Conservation (phyloP, 2,797 vertebrate species). For the Tapirus indicus region DNA sequence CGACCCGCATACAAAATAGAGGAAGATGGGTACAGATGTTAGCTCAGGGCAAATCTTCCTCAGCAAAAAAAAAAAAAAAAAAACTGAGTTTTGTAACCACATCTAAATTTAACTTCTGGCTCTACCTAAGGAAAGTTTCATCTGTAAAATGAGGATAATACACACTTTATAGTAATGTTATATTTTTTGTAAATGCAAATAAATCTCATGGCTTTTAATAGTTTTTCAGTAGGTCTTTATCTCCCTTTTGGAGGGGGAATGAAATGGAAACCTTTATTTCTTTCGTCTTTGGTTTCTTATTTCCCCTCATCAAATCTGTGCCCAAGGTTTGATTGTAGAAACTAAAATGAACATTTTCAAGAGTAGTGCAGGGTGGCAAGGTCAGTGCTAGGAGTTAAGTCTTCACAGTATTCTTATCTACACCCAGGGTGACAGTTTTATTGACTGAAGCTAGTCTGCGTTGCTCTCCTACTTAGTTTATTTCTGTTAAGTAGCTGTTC, state of each 20-base stretch:
- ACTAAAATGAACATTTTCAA: slow-evolving; percentile 26
- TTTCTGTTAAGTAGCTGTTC: slow-evolving; percentile 11
- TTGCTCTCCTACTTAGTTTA: not conserved
- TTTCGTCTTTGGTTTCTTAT: not conserved
- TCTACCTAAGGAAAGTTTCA: not conserved
- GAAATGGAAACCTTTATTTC: not conserved
- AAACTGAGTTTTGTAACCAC: not conserved
- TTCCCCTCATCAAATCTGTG: slow-evolving; percentile 11
- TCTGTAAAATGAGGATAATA: slow-evolving; percentile 32
- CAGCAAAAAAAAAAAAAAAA: too few species aligned
- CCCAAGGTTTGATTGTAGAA: not conserved
- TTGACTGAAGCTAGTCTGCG: not conserved
- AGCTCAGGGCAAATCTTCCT: too few species aligned
- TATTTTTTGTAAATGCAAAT: not conserved
- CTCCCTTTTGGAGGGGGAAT: not conserved
- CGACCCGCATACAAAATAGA: too few species aligned
- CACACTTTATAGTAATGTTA: not conserved
- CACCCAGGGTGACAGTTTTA: not conserved
- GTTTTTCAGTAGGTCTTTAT: not conserved
- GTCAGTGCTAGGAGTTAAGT: not conserved
- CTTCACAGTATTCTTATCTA: not conserved
- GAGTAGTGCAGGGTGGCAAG: not conserved
- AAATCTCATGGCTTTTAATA: not conserved
- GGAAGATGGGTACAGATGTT: too few species aligned
- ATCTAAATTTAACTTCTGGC: slow-evolving; percentile 36